Evolutionary conservation across 2,888 invertebrate genomes (phyloP).

Genomic region (Agonopterix subpropinquella): DNA sequence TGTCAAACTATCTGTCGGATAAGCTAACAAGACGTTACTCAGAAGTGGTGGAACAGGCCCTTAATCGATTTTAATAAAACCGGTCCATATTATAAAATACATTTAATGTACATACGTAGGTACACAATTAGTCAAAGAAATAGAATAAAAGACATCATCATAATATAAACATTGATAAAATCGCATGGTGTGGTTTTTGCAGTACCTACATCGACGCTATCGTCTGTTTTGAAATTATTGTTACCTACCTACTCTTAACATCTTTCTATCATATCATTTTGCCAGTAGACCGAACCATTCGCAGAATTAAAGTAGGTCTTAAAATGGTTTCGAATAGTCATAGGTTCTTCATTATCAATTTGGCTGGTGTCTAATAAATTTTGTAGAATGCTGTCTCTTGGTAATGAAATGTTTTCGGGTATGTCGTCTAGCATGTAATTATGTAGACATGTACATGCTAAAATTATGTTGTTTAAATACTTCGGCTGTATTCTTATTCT

Average conservation of each 20-base stretch:
- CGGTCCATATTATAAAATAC: conserved; percentile 1
- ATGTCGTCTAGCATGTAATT: conserved; percentile 3
- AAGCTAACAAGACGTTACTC: no score
- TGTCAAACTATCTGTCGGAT: no score
- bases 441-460: conserved; percentile 8
- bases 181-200: conserved; percentile 4
- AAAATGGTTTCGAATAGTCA: background rate
- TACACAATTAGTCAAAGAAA: conserved; percentile 6
- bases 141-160: conserved; percentile 6
- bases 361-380: background rate
- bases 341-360: conserved; percentile 2
- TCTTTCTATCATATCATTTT: conserved; percentile 2
- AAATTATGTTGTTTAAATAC: conserved; percentile 3
- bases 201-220: conserved; percentile 4
- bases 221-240: conserved; percentile 3
- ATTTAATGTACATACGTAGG: conserved; percentile 7
- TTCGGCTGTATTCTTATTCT: conserved; percentile 1
- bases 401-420: background rate
- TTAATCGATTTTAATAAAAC: conserved; percentile 4
- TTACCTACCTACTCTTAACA: conserved; percentile 3
- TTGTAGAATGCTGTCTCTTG: conserved; percentile 4
- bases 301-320: background rate
- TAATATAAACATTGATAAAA: background rate
- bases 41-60: no score
- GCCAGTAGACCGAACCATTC: background rate